A percentile compares a stretch with the other conserved stretches of the same genome.
Conservation (phyloP, 1,140 invertebrate genomes). For the Paraescarpia echinospica region DNA sequence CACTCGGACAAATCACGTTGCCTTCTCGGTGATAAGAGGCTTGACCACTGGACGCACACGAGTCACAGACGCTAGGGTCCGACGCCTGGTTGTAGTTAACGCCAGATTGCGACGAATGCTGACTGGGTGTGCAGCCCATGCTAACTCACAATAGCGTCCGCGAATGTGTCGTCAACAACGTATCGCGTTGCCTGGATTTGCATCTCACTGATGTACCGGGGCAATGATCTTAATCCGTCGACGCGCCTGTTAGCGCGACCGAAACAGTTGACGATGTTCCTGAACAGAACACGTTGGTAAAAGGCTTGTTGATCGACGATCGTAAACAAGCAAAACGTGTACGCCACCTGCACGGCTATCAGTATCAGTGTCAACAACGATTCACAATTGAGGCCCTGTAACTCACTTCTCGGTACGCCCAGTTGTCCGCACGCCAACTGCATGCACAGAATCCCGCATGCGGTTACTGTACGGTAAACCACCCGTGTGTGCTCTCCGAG, state of each 20-base stretch:
- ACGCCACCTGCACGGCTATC: neutral
- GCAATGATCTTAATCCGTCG: neutral
- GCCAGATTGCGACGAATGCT: neutral
- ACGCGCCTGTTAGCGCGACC: neutral
- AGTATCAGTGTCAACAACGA: neutral
- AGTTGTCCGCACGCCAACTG: neutral
- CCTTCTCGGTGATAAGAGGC: neutral
- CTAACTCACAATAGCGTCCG: neutral
- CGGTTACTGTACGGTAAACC: neutral
- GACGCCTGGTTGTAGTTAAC: neutral
- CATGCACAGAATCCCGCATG: neutral
- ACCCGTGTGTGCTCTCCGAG: neutral
- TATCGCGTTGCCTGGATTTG: neutral
- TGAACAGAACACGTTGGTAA: neutral
- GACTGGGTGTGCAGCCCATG: neutral
- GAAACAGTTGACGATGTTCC: neutral
- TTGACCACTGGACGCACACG: neutral
- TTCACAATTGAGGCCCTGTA: neutral
- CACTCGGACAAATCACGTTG: neutral
- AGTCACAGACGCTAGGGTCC: neutral
- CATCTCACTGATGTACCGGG: neutral
- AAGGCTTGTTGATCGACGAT: neutral
- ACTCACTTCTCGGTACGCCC: neutral
- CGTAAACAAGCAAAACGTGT: neutral
- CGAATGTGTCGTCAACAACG: neutral